These are phyloP conservation scores for Drosophila santomea DNA, from an alignment of 1,140 invertebrate genomes.

Conservation along the genomic window DNA sequence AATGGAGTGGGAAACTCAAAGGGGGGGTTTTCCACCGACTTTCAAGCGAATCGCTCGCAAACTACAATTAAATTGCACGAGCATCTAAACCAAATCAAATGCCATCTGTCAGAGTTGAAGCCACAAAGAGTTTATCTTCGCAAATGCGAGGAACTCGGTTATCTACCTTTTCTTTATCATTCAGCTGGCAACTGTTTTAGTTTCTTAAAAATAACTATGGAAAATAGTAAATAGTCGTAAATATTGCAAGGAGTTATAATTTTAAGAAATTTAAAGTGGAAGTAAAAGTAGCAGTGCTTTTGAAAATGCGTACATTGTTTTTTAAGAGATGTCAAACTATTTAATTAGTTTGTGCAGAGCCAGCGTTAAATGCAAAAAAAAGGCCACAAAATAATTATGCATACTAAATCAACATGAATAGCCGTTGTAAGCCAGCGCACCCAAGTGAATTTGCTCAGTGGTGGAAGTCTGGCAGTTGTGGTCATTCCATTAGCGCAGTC, in stretches of 20 bases:
- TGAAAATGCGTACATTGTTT: too few relatives aligned
- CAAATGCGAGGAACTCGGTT: background rate
- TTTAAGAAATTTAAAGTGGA: too few relatives aligned
- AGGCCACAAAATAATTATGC: background rate
- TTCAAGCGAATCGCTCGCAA: constrained; percentile 6
- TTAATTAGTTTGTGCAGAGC: background rate
- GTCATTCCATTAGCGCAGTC: constrained; percentile 38
- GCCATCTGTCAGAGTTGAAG: constrained; percentile 1
- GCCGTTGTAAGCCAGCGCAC: background rate
- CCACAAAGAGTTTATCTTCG: background rate
- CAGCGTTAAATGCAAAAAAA: background rate
- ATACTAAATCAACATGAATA: background rate
- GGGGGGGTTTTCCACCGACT: constrained; percentile 6
- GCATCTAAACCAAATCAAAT: constrained; percentile 5
- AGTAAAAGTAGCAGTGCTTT: too few relatives aligned
- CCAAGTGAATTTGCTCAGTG: constrained; percentile 11
- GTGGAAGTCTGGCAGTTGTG: constrained; percentile 8
- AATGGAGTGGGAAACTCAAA: constrained; percentile 5
- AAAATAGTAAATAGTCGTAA: too few relatives aligned
- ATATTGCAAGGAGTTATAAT: too few relatives aligned
- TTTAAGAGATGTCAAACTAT: too few relatives aligned
- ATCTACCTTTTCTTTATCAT: background rate
- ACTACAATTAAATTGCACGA: constrained; percentile 38
- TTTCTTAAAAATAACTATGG: too few relatives aligned
- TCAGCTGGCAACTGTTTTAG: too few relatives aligned